Percentiles rank a stretch among this genome's conserved stretches.
Evolutionary conservation across 1,140 invertebrate genomes (phyloP).

Genomic region (Teleopsis dalmanni): DNA sequence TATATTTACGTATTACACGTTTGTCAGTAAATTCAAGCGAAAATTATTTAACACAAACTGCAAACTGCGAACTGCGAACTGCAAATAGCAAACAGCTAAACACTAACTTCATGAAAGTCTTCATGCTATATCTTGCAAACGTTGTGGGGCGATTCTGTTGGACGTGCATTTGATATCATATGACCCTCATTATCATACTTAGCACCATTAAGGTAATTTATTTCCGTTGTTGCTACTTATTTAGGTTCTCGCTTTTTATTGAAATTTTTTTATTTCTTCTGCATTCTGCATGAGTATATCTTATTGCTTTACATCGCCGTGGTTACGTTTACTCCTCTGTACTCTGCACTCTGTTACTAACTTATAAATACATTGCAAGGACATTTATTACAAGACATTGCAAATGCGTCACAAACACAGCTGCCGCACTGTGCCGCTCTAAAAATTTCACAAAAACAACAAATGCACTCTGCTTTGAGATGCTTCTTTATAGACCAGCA

Average conservation of each 20-base stretch:
- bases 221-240: conserved; percentile 12
- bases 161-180: conserved; percentile 12
- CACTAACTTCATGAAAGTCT: neutral
- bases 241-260: conserved; percentile 5
- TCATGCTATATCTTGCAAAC: too few species aligned
- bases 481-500: too few species aligned
- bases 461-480: neutral
- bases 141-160: too few species aligned
- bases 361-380: conserved; percentile 19
- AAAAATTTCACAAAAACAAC: neutral
- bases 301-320: too few species aligned
- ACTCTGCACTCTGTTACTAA: conserved; percentile 6
- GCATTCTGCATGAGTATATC: conserved; percentile 2
- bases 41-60: conserved; percentile 9
- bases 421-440: too few species aligned
- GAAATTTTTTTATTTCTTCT: neutral
- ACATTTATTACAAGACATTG: conserved; percentile 18
- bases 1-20: too few species aligned
- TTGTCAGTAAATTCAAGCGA: conserved; percentile 7
- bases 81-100: too few species aligned
- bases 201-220: conserved; percentile 34
- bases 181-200: conserved; percentile 40
- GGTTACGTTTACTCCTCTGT: too few species aligned
- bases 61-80: too few species aligned
- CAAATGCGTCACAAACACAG: conserved; percentile 11